A percentile compares a stretch with the other conserved stretches of the same genome.
phyloP scores from a whole-genome alignment of 1,140 invertebrate genomes.

The Harpegnathos saltator region DNA sequence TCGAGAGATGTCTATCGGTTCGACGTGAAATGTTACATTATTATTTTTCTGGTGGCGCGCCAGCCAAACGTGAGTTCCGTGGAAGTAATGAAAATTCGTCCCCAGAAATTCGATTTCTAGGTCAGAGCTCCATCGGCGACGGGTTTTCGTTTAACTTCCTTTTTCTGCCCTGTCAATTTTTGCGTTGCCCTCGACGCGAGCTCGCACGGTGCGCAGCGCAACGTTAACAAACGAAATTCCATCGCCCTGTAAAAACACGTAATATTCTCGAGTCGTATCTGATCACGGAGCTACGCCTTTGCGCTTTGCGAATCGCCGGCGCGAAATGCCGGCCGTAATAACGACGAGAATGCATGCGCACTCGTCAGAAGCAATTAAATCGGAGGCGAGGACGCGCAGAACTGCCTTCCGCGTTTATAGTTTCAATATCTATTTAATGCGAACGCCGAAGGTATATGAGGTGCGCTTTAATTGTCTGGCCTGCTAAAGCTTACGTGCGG shows the following conservation, averaged over 20 bases:
- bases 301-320: conserved; percentile 13
- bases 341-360: conserved; percentile 9
- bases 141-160: conserved; percentile 12
- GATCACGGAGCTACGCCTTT: conserved; percentile 12
- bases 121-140: conserved; percentile 25
- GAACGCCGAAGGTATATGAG: conserved; percentile 31
- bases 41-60: conserved; percentile 71
- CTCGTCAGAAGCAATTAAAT: conserved; percentile 39
- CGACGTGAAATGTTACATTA: conserved; percentile 74
- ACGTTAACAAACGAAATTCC: conserved; percentile 20
- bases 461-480: conserved; percentile 45
- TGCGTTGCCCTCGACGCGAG: neutral
- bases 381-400: neutral
- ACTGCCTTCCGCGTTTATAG: conserved; percentile 14
- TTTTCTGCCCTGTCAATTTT: neutral
- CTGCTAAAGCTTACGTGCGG: conserved; percentile 22
- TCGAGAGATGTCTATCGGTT: conserved; percentile 59
- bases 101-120: conserved; percentile 59
- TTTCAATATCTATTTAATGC: conserved; percentile 57
- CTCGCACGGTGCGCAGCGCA: neutral
- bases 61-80: conserved; percentile 54
- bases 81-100: conserved; percentile 71
- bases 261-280: neutral
- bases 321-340: conserved; percentile 17
- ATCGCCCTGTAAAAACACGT: neutral